Base-by-base conservation (phyloP, 2,888 invertebrate genomes). In the Pseudeuparius sepicola region DNA sequence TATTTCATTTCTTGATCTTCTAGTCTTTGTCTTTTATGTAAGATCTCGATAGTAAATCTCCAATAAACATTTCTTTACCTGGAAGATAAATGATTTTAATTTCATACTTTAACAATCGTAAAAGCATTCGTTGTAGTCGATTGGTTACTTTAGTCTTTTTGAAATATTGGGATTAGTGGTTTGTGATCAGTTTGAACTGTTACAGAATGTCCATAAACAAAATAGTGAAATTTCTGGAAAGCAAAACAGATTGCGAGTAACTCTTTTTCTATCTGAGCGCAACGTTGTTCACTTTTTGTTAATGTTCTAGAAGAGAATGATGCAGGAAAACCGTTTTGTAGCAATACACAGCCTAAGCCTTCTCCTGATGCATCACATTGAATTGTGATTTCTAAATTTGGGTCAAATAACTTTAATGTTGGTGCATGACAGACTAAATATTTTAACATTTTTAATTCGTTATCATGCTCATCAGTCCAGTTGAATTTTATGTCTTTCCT, bases 171-270 rank as follows among this genome's bases (percentile, higher is more conserved):
- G 7, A 41, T 35, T n/a, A 44, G 43, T 37, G 39, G 40, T 20
- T 39, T 44, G 12, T 43, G 41, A 27, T 52, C 50, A 9, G 47
- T 41, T 29, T 36, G 13, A 40, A 45, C 30, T 24, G 15, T 20
- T 38, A 34, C 24, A 16, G 38, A 20, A 31, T 25, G 16, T 9
- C 34, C 34, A 25, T 26, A 34, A 9, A 27, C 7, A 3, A 7
- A 34, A 15, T 15, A 26, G 12, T 34, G 16, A 16, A 27, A 34
- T 26, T 25, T 34, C 18, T 34, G 12, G 6, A 5, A 14, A 4
- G 25, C 25, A 14, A 26, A 14, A 25, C n/a, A 15, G 16, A 33
- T 25, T 29, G 26, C 18, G 12, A 27, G 15, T 7, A 24, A 20
- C 24, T 40, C 40, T 24, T 40, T 38, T 31, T 40, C 37, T 7